Conservation (phyloP, 2,113 vertebrate species). For the Xyliphius kryptos region DNA sequence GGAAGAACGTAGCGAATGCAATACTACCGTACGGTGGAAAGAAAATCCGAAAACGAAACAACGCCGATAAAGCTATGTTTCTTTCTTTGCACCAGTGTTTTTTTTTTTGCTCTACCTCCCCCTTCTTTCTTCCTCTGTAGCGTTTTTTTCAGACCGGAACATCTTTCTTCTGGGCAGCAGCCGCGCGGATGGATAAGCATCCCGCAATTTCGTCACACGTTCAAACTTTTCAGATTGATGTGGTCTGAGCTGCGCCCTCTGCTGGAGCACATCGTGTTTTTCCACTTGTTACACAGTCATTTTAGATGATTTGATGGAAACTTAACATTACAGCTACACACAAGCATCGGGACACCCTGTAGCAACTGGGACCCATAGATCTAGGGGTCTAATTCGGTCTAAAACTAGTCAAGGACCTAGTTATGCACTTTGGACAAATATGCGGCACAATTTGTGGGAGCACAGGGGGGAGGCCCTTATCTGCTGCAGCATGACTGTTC, state of each 20-base stretch:
- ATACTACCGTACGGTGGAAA: neutral
- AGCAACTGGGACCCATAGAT: too few species aligned
- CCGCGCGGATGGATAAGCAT: slow-evolving; percentile 46
- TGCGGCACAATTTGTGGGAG: too few species aligned
- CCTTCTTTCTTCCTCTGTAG: slow-evolving; percentile 57
- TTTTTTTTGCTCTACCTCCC: slow-evolving; percentile 55
- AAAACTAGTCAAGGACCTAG: too few species aligned
- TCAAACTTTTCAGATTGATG: slow-evolving; percentile 39
- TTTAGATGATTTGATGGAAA: too few species aligned
- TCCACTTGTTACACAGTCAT: neutral
- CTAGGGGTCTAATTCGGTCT: too few species aligned
- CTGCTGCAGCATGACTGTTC: too few species aligned
- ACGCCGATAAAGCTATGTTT: slow-evolving; percentile 57
- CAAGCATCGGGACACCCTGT: too few species aligned
- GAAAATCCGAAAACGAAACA: slow-evolving; percentile 29
- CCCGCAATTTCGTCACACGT: slow-evolving; percentile 56
- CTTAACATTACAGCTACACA: too few species aligned
- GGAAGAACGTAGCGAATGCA: too few species aligned
- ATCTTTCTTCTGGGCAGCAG: slow-evolving; percentile 64
- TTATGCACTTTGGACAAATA: too few species aligned
- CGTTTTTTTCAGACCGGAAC: slow-evolving; percentile 57
- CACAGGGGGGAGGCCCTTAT: too few species aligned
- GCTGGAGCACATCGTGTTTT: neutral
- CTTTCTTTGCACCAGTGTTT: slow-evolving; percentile 70
- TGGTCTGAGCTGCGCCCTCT: slow-evolving; percentile 1